Evolutionary conservation across 2,797 vertebrate genomes (phyloP).

Genomic region (Bradypus variegatus): DNA sequence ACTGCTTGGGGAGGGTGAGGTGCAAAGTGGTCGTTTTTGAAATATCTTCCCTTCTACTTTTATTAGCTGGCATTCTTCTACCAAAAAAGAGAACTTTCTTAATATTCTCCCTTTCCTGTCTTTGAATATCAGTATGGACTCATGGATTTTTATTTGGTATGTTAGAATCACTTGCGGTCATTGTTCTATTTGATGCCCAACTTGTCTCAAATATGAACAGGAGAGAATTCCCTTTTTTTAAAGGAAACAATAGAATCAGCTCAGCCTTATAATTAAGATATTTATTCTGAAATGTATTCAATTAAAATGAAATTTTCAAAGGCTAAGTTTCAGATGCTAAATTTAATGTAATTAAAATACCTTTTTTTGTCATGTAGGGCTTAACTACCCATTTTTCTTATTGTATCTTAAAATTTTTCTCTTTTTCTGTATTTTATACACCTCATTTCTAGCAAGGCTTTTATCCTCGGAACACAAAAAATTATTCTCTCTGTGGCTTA

Average conservation of each 20-base stretch:
- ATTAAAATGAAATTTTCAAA: conserved; percentile 30
- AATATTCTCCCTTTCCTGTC: neutral
- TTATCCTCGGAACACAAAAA: neutral
- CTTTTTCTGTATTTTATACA: neutral
- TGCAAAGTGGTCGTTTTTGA: conserved; percentile 23
- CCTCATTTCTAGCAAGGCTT: neutral
- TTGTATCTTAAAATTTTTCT: neutral
- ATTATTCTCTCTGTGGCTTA: conserved; percentile 5
- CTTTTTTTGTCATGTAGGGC: neutral
- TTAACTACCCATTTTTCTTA: neutral
- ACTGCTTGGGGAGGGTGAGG: neutral
- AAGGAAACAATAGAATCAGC: neutral
- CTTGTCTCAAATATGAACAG: neutral
- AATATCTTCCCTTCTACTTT: neutral
- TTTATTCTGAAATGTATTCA: neutral
- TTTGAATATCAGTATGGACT: neutral
- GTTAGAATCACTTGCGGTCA: neutral
- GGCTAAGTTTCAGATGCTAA: neutral
- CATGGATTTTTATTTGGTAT: neutral
- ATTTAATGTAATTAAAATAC: conserved; percentile 19
- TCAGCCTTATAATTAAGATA: neutral
- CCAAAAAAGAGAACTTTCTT: neutral
- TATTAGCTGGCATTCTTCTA: neutral
- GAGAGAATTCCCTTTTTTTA: conserved; percentile 5
- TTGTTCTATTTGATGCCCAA: neutral